phyloP scores from a whole-genome alignment of 1,140 invertebrate genomes.

The Choristoneura fumiferana region DNA sequence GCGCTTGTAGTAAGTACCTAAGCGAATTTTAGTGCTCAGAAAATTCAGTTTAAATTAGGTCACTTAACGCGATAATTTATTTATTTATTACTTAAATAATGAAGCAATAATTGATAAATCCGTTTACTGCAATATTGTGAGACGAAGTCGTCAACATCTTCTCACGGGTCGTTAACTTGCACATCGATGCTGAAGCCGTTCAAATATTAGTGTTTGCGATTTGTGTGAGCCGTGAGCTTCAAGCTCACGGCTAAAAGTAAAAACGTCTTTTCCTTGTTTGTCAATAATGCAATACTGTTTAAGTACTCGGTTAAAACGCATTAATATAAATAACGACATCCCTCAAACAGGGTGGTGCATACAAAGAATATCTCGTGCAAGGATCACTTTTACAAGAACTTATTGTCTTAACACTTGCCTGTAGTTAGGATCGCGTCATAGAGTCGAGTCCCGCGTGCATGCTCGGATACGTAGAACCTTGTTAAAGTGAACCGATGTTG shows the following conservation, averaged over 20 bases:
- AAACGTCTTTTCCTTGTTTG: background rate
- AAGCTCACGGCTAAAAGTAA: conserved; percentile 2
- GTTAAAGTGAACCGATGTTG: conserved; percentile 49
- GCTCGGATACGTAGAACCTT: conserved; percentile 33
- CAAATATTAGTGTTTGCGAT: conserved; percentile 1
- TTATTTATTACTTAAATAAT: no score
- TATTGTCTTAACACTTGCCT: background rate
- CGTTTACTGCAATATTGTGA: background rate
- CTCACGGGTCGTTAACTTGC: conserved; percentile 11
- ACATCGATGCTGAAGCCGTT: background rate
- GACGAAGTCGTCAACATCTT: background rate
- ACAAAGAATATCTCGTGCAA: conserved; percentile 15
- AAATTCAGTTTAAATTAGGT: background rate
- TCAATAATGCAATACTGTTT: background rate
- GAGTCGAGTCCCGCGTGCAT: conserved; percentile 8
- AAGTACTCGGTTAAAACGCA: background rate
- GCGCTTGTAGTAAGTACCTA: no score
- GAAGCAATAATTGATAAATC: background rate
- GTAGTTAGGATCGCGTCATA: conserved; percentile 1
- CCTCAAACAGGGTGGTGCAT: background rate
- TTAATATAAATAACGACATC: conserved; percentile 13
- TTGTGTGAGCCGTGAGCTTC: no score
- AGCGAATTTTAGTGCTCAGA: no score
- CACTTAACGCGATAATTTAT: no score
- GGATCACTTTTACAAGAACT: conserved; percentile 7